Evolutionary conservation across 1,140 invertebrate genomes (phyloP).

Genomic region (Augochlora pura): DNA sequence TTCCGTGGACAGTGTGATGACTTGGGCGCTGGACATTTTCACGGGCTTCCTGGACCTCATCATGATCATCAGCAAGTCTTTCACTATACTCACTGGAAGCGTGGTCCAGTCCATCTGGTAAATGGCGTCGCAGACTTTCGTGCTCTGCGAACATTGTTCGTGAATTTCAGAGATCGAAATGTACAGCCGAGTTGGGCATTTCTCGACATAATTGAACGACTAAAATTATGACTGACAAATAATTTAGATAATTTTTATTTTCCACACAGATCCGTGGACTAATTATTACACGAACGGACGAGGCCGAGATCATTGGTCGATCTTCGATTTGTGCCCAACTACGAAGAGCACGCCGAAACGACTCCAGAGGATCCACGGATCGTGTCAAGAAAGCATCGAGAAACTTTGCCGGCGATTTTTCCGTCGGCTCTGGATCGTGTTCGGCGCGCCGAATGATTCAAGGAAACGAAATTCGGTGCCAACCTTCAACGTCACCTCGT

Average conservation of each 20-base stretch:
- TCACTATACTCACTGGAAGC: slow-evolving; percentile 43
- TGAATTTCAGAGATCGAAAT: no score
- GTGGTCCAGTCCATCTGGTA: slow-evolving; percentile 67
- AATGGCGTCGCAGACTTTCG: slow-evolving; percentile 49
- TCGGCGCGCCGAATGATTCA: background rate
- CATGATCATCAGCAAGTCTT: slow-evolving; percentile 58
- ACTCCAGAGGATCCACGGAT: no score
- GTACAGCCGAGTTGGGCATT: no score
- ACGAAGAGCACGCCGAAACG: no score
- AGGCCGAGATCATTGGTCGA: no score
- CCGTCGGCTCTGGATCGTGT: background rate
- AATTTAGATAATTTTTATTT: no score
- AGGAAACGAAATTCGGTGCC: slow-evolving; percentile 29
- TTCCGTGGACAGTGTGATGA: slow-evolving; percentile 59
- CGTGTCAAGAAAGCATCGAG: no score
- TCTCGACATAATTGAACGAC: no score
- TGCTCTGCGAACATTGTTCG: slow-evolving; percentile 41
- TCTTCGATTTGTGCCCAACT: no score
- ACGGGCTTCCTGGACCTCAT: slow-evolving; percentile 44
- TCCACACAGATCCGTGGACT: background rate
- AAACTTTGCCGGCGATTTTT: background rate
- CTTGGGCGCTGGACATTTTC: slow-evolving; percentile 53
- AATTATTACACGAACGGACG: background rate
- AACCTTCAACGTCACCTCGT: slow-evolving; percentile 81
- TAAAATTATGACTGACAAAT: no score